phyloP scores from a whole-genome alignment of 2,888 invertebrate genomes.

The Crematogaster levior region DNA sequence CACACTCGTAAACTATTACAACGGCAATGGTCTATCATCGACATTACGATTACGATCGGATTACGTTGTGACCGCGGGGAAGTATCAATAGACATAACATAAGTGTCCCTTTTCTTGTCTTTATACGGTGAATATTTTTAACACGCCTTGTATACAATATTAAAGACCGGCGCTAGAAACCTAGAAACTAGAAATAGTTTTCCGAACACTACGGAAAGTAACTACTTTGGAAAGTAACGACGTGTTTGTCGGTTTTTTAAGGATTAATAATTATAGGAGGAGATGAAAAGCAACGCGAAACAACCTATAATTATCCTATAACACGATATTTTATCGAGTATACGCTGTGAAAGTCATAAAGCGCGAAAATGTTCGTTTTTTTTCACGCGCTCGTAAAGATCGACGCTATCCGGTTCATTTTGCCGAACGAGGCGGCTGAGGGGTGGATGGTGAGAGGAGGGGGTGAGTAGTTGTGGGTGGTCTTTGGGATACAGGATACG shows the following conservation, averaged over 20 bases:
- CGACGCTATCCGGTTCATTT: conserved; percentile 47
- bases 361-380: conserved; percentile 1
- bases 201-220: not conserved
- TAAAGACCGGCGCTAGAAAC: not conserved
- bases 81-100: not conserved
- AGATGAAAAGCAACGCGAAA: conserved; percentile 10
- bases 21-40: conserved; percentile 40
- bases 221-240: not conserved
- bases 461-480: conserved; percentile 57
- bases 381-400: conserved; percentile 33
- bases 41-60: conserved; percentile 4
- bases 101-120: not conserved
- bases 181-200: not conserved
- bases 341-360: not conserved
- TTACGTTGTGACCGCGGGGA: not conserved
- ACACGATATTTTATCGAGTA: conserved; percentile 25
- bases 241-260: not conserved
- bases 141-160: not conserved
- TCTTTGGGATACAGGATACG: conserved; percentile 67
- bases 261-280: not conserved
- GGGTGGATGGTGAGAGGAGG: conserved; percentile 44
- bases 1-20: conserved; percentile 25
- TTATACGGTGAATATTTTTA: conserved; percentile 20
- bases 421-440: conserved; percentile 24
- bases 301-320: not conserved